Conservation (phyloP, 2,888 invertebrate genomes). For the Spilosoma lubricipeda region DNA sequence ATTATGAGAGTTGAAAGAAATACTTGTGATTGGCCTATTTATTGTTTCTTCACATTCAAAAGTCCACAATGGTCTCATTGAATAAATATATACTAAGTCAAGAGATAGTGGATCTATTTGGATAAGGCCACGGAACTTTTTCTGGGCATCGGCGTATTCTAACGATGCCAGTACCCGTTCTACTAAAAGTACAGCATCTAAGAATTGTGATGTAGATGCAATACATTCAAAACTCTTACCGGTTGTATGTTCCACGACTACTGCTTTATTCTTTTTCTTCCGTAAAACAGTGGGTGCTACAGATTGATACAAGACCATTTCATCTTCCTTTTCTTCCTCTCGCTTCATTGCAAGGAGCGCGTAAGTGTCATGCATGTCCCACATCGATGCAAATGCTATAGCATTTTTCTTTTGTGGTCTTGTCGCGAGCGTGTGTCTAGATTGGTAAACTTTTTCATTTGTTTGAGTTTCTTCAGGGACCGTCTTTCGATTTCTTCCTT, state of each 20-base stretch:
- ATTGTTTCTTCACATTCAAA: conserved; percentile 83
- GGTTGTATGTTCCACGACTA: conserved; percentile 27
- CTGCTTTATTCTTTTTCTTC: conserved; percentile 60
- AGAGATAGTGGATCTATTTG: conserved; percentile 87
- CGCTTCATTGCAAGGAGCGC: conserved; percentile 70
- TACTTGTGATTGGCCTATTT: conserved; percentile 86
- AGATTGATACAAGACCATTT: conserved; percentile 80
- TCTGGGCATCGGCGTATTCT: conserved; percentile 88
- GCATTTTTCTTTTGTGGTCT: conserved; percentile 85
- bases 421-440: conserved; percentile 87
- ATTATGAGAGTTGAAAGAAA: conserved; percentile 90
- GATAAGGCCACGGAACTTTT: conserved; percentile 89
- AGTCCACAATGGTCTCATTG: conserved; percentile 89
- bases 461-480: conserved; percentile 91
- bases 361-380: conserved; percentile 92
- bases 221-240: conserved; percentile 69
- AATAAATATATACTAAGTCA: conserved; percentile 89
- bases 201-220: conserved; percentile 76
- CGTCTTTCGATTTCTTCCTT: conserved; percentile 89
- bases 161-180: conserved; percentile 91
- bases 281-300: conserved; percentile 68
- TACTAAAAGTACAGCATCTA: conserved; percentile 88
- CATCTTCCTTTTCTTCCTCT: conserved; percentile 70
- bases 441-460: conserved; percentile 86
- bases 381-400: conserved; percentile 89